These are phyloP conservation scores for Aptenodytes patagonicus DNA, from an alignment of 2,113 vertebrate genomes.

Conservation along the genomic window DNA sequence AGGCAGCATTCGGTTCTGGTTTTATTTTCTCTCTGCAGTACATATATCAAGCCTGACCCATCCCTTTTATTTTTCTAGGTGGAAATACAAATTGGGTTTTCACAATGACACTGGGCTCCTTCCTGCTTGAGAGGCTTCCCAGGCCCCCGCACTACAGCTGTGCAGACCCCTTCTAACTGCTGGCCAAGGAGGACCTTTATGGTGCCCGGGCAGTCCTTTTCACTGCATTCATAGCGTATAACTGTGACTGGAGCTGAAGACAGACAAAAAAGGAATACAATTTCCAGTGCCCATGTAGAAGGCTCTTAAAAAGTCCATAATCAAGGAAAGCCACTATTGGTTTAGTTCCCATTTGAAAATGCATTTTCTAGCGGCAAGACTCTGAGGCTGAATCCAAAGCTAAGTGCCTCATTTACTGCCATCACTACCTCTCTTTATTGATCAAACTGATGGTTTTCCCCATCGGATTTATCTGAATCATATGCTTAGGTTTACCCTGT, in stretches of 20 bases:
- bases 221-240: not conserved
- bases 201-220: not conserved
- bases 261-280: not conserved
- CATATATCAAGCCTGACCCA: not conserved
- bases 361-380: not conserved
- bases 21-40: not conserved
- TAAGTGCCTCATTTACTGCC: not conserved
- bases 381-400: not conserved
- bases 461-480: not conserved
- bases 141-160: not conserved
- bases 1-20: not conserved
- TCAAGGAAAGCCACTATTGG: not conserved
- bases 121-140: not conserved
- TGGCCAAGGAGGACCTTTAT: not conserved
- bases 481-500: not conserved
- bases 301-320: not conserved
- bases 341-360: not conserved
- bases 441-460: not conserved
- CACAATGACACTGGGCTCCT: not conserved
- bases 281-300: not conserved
- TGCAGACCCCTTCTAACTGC: not conserved
- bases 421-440: not conserved
- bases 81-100: not conserved
- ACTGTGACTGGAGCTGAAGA: not conserved
- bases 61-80: not conserved